Percentiles rank a stretch among this genome's conserved stretches.
phyloP scores from a whole-genome alignment of 2,113 vertebrate genomes.

The Hirundichthys speculiger region DNA sequence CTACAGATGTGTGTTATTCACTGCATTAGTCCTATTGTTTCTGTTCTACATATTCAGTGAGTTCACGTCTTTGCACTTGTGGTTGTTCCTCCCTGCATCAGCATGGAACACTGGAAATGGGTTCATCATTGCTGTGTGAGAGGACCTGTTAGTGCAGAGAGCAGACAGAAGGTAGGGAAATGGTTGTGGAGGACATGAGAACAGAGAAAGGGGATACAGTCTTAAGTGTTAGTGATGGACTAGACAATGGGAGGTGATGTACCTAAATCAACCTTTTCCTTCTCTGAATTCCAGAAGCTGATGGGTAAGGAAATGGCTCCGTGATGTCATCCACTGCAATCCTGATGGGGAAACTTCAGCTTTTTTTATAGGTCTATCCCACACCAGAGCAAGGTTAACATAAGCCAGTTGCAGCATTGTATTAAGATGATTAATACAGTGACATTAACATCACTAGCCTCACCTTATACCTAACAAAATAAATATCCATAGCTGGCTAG shows the following conservation, averaged over 20 bases:
- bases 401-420: too few relatives aligned
- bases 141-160: conserved; percentile 35
- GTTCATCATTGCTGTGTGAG: conserved; percentile 56
- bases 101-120: conserved; percentile 25
- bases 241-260: conserved; percentile 73
- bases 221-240: conserved; percentile 74
- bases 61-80: conserved; percentile 12
- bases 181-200: neutral
- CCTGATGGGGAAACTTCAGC: too few relatives aligned
- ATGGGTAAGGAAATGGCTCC: conserved; percentile 60
- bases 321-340: conserved; percentile 41
- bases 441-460: too few relatives aligned
- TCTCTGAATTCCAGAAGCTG: conserved; percentile 48
- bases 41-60: conserved; percentile 13
- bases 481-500: too few relatives aligned
- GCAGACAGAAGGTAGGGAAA: conserved; percentile 25
- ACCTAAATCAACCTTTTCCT: conserved; percentile 73
- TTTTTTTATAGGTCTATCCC: too few relatives aligned
- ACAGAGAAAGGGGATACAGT: conserved; percentile 28
- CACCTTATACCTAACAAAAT: too few relatives aligned
- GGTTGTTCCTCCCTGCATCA: conserved; percentile 18
- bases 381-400: too few relatives aligned
- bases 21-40: conserved; percentile 3
- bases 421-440: too few relatives aligned
- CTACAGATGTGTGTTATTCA: conserved; percentile 5